Base-by-base conservation (phyloP, 2,888 invertebrate genomes). In the Watsonalla binaria region DNA sequence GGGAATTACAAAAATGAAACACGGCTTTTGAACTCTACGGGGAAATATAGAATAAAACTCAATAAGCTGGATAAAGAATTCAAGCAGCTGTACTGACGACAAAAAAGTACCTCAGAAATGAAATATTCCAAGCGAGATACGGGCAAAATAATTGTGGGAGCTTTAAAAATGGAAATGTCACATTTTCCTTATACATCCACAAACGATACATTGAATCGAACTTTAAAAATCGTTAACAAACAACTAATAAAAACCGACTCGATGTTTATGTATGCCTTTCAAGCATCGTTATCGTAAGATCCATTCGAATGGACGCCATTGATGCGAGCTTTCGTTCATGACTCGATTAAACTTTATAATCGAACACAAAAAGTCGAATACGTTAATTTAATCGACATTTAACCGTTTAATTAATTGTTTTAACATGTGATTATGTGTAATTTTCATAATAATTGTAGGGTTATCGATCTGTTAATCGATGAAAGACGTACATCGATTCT, bases 401-500 rank as follows among this genome's bases (percentile, higher is more conserved):
- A 55, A 58, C 59, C 65, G 65, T 59, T 61, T 66, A 52, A 63
- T 67, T 66, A 67, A 57, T 68, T 52, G 15, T 49, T 49, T 49
- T 9, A 49, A 39, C 15, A 37, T 49, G 37, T n/a, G 15, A 35
- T 35, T 13, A 42, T 42, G 42, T 37, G 49, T 37, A 37, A 48
- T 37, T 48, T 37, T 35, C 37, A 14, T 0, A n/a, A 14, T 48
- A 15, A 11, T 39, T 39, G 37, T n/a, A 6, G 39, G 14, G 5
- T 37, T 49, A 35, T 37, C n/a, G 35, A 49, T 49, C 13, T 9
- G 37, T 9, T 24, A 8, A 47, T 47, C 9, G 13, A 37, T 39
- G 42, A 11, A 1, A 11, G 11, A 13, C 35, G 37, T 6, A 24
- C 8, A 24, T 47, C 9, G 13, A 15, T 39, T 6, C 49, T 49